Evolutionary conservation across 2,113 vertebrate species (phyloP).

Genomic region (Scartelaos histophorus): DNA sequence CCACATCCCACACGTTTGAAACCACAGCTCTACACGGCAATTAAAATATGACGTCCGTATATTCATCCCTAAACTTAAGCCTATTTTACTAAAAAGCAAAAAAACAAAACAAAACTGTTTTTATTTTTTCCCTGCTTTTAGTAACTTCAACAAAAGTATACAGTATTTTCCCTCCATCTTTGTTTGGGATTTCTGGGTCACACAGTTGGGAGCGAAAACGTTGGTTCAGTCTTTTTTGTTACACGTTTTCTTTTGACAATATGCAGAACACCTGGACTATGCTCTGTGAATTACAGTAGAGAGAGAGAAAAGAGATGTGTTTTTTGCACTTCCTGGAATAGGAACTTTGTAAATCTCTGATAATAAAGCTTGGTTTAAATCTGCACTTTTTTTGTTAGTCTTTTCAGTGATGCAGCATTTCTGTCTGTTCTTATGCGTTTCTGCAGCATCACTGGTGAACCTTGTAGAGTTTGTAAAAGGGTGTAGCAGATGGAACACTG

Average conservation of each 20-base stretch:
- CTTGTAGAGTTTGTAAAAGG: background rate
- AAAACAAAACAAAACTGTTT: too few species aligned
- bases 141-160: too few species aligned
- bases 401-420: background rate
- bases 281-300: background rate
- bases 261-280: constrained; percentile 1
- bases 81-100: too few species aligned
- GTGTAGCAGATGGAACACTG: background rate
- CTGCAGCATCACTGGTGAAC: background rate
- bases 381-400: background rate
- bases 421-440: background rate
- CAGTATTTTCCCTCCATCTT: background rate
- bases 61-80: background rate
- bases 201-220: background rate
- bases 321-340: background rate
- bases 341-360: background rate
- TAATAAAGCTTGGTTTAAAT: background rate
- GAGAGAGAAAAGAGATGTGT: background rate
- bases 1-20: too few species aligned
- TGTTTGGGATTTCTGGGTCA: background rate
- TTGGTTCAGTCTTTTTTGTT: background rate
- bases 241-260: background rate
- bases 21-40: background rate
- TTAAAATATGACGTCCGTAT: background rate
- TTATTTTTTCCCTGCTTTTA: too few species aligned